These are phyloP conservation scores for Orthosia gracilis DNA, from an alignment of 2,888 invertebrate species.

Conservation along the genomic window DNA sequence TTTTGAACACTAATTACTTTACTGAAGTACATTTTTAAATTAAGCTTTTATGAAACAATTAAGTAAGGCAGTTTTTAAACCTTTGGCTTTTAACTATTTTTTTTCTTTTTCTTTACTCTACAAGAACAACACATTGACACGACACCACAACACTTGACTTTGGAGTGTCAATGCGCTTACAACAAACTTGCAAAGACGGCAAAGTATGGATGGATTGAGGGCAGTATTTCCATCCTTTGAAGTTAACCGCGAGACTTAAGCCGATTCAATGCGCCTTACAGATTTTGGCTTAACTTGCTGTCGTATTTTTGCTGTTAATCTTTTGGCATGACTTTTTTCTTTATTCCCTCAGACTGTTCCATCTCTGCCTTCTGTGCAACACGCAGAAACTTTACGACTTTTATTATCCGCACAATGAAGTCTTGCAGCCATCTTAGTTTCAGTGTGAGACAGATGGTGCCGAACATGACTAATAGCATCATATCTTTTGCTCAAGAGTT, in stretches of 20 bases:
- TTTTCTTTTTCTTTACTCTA: not conserved
- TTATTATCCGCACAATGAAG: not conserved
- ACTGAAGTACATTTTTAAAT: constrained; percentile 43
- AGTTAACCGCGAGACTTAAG: not conserved
- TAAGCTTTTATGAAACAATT: constrained; percentile 43
- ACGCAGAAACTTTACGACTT: not conserved
- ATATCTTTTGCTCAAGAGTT: not conserved
- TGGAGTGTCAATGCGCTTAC: not conserved
- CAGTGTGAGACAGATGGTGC: not conserved
- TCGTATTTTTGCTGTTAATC: not conserved
- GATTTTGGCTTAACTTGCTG: not conserved
- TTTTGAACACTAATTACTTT: constrained; percentile 34
- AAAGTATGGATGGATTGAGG: not conserved
- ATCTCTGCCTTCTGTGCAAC: constrained; percentile 6
- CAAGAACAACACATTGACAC: not conserved
- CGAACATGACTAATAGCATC: not conserved
- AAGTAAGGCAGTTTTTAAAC: constrained; percentile 22
- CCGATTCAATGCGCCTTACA: not conserved
- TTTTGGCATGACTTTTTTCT: constrained; percentile 19
- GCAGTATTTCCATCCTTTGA: not conserved
- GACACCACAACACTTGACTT: not conserved
- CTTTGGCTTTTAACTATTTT: constrained; percentile 22
- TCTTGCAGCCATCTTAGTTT: not conserved
- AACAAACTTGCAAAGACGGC: not conserved
- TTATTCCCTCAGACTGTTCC: not conserved